A percentile compares a stretch with the other conserved stretches of the same genome.
Evolutionary conservation across 2,797 vertebrate genomes (phyloP).

Genomic region (Natrix natrix): DNA sequence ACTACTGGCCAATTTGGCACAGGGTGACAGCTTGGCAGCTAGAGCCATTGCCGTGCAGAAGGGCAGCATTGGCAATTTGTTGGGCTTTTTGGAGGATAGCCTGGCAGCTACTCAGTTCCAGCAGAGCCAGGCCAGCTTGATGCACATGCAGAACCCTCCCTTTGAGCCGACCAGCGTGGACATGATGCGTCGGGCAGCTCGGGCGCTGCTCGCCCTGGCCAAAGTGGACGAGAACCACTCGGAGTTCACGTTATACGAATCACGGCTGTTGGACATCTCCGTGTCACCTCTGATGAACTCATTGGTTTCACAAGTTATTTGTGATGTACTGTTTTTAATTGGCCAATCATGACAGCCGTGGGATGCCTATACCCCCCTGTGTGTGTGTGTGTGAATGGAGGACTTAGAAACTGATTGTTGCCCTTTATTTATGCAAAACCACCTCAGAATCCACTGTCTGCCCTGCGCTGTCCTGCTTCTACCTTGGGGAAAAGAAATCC

Average conservation of each 20-base stretch:
- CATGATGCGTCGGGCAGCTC: constrained; percentile 99
- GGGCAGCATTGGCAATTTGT: constrained; percentile 94
- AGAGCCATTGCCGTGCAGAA: constrained; percentile 94
- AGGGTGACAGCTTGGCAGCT: constrained; percentile 92
- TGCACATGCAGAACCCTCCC: constrained; percentile 95
- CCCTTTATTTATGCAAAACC: constrained; percentile 99
- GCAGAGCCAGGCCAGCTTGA: constrained; percentile 92
- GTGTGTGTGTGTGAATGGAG: constrained; percentile 87
- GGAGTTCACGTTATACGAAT: constrained; percentile 98
- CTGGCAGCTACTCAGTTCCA: constrained; percentile 97
- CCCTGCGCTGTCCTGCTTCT: constrained; percentile 83
- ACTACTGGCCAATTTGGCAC: constrained; percentile 95
- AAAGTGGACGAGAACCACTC: constrained; percentile 99
- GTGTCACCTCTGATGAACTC: constrained; percentile 99
- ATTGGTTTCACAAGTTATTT: constrained; percentile 99
- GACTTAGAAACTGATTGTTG: constrained; percentile 96
- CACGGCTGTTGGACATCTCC: constrained; percentile 97
- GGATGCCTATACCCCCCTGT: constrained; percentile 81
- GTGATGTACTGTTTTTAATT: constrained; percentile 99
- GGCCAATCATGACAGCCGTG: constrained; percentile 99
- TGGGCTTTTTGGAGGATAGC: constrained; percentile 98
- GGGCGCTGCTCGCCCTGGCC: constrained; percentile 95
- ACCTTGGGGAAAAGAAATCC: constrained; percentile 78
- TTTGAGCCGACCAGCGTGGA: constrained; percentile 99
- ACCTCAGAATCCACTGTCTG: constrained; percentile 96